Conservation (phyloP, 2,888 invertebrate species). For the Hirtodrosophila confusa region DNA sequence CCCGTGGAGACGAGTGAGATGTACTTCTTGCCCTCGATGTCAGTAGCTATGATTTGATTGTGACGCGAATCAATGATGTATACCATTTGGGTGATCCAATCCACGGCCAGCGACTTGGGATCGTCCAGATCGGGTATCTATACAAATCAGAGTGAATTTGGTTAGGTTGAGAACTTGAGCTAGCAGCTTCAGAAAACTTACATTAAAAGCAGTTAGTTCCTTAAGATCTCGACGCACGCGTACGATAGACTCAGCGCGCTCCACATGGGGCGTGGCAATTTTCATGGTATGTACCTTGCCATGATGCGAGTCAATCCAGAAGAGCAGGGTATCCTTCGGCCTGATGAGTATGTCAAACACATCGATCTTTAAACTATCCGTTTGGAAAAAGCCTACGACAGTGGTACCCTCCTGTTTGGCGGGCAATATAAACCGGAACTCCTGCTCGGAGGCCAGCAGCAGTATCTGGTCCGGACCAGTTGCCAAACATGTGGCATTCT, state of each 20-base stretch:
- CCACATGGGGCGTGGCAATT: slow-evolving; percentile 82
- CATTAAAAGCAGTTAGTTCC: slow-evolving; percentile 82
- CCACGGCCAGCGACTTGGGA: slow-evolving; percentile 90
- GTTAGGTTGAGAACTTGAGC: no score
- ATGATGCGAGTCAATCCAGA: slow-evolving; percentile 84
- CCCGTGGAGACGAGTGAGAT: slow-evolving; percentile 83
- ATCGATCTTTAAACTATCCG: slow-evolving; percentile 87
- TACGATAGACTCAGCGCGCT: slow-evolving; percentile 51
- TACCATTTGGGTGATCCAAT: slow-evolving; percentile 88
- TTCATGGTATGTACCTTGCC: slow-evolving; percentile 84
- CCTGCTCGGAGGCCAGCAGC: slow-evolving; percentile 83
- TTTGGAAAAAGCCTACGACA: slow-evolving; percentile 87
- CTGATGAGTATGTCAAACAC: slow-evolving; percentile 87
- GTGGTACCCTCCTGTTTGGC: slow-evolving; percentile 84
- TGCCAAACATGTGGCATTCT: slow-evolving; percentile 86
- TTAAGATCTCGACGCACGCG: slow-evolving; percentile 81
- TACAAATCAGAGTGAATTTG: neutral
- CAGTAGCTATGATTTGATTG: slow-evolving; percentile 83
- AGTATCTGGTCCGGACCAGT: slow-evolving; percentile 83
- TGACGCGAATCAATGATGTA: slow-evolving; percentile 88
- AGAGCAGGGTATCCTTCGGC: slow-evolving; percentile 82
- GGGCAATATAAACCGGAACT: slow-evolving; percentile 83
- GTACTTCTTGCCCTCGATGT: slow-evolving; percentile 83
- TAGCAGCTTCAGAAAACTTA: slow-evolving; percentile 42
- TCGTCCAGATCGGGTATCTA: slow-evolving; percentile 86